These are phyloP conservation scores for Chouioia cunea DNA, from an alignment of 2,888 invertebrate genomes.

Conservation along the genomic window DNA sequence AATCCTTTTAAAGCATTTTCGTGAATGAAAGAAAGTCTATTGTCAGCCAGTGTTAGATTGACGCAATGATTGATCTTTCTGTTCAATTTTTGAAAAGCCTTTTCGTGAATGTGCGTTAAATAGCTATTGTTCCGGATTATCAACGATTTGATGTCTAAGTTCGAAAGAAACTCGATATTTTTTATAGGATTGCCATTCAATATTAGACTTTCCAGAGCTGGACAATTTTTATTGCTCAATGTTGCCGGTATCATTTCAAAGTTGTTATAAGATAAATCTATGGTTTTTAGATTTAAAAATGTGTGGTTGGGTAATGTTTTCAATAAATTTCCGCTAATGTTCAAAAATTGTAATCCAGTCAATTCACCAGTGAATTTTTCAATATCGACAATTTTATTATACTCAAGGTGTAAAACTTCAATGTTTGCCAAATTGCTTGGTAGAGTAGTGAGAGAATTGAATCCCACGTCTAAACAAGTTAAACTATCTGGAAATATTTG, in stretches of 20 bases:
- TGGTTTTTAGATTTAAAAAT: slow-evolving; percentile 67
- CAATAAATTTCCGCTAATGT: slow-evolving; percentile 63
- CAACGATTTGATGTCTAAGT: slow-evolving; percentile 69
- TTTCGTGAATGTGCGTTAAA: slow-evolving; percentile 60
- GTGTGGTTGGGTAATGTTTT: slow-evolving; percentile 68
- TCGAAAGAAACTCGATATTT: slow-evolving; percentile 69
- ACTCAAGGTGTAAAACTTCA: slow-evolving; percentile 53
- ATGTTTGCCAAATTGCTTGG: slow-evolving; percentile 49
- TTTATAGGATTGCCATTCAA: slow-evolving; percentile 72
- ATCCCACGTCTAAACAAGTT: slow-evolving; percentile 52
- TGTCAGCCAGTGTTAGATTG: slow-evolving; percentile 70
- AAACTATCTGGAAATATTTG: slow-evolving; percentile 54
- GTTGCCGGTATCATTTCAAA: slow-evolving; percentile 69
- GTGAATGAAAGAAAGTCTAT: slow-evolving; percentile 67
- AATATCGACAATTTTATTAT: slow-evolving; percentile 53
- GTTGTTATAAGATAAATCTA: slow-evolving; percentile 72
- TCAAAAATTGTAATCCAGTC: slow-evolving; percentile 51
- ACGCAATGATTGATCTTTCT: slow-evolving; percentile 65
- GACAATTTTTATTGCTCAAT: slow-evolving; percentile 68
- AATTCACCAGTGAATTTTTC: slow-evolving; percentile 39
- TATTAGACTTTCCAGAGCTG: slow-evolving; percentile 70
- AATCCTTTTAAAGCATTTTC: slow-evolving; percentile 65
- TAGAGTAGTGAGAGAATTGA: slow-evolving; percentile 53
- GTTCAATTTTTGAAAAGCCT: slow-evolving; percentile 70
- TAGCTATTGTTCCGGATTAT: slow-evolving; percentile 61